Base-by-base conservation (phyloP, 2,797 vertebrate genomes). In the Tragelaphus eurycerus region DNA sequence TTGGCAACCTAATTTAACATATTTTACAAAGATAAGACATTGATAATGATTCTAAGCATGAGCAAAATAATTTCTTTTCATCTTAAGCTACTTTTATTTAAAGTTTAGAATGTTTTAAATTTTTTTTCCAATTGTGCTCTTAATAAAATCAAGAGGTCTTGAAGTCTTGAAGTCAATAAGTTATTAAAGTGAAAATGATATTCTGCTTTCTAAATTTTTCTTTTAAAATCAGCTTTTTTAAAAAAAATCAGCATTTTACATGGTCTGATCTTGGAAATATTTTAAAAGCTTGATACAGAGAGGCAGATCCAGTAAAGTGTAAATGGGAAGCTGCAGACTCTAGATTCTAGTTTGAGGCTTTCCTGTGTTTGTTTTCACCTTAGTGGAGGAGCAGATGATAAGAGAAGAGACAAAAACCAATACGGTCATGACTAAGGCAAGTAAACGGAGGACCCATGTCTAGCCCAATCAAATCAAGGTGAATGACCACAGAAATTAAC, bases 1-100 rank as follows among this genome's bases (percentile, higher is more conserved):
- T 76, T 91, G 50, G 12, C 76, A 95, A 83, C 13, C n/a, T 90
- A 94, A 97, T 54, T 89, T 78, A 95, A 97, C 34, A 25, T 67
- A 79, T 92, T 79, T 97, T 57, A 79, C n/a, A 91, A 93, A 97
- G 52, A 81, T n/a, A 96, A 71, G 29, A 84, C 64, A 91, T 9
- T 84, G 60, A 83, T 90, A 90, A 93, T 90, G 48, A 93, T 78
- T 81, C 74, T 88, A 95, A 86, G 78, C 8, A 90, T 74, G 9
- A 97, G 11, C 34, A 95, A 97, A 97, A 94, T 94, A 2, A 83
- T 64, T 94, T 92, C 52, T 95, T 97, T 95, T 93, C n/a, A 94
- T 88, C 29, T 96, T 79, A 89, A 89, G 55, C 46, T 93, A 81
- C 19, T 90, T 88, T 95, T 96, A 71, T 89, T 48, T 86, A 95